These are phyloP conservation scores for Agonum fuliginosum DNA, from an alignment of 2,888 invertebrate genomes.

Conservation along the genomic window DNA sequence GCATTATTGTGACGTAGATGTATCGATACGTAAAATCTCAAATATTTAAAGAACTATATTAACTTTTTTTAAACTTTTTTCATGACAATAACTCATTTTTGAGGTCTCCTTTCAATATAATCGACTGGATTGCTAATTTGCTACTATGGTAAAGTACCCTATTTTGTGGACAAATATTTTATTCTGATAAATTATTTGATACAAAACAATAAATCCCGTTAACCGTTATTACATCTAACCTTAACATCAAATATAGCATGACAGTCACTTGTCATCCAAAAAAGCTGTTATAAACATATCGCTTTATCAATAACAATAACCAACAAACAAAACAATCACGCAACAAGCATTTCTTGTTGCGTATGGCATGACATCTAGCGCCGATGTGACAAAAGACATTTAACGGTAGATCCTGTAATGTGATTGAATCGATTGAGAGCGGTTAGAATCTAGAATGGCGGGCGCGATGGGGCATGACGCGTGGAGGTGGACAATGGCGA, in stretches of 20 bases:
- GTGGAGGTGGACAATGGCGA: conserved; percentile 35
- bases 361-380: neutral
- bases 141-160: too few relatives aligned
- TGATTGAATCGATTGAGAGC: conserved; percentile 24
- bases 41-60: too few relatives aligned
- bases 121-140: too few relatives aligned
- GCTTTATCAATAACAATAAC: neutral
- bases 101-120: too few relatives aligned
- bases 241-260: conserved; percentile 1
- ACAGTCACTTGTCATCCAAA: neutral
- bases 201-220: too few relatives aligned
- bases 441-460: neutral
- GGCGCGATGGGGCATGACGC: conserved; percentile 27
- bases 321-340: neutral
- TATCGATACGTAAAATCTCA: too few relatives aligned
- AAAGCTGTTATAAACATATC: neutral
- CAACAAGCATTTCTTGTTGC: neutral
- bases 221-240: conserved; percentile 10
- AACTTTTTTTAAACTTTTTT: too few relatives aligned
- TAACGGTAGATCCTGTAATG: conserved; percentile 50
- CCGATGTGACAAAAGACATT: conserved; percentile 9
- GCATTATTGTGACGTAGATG: too few relatives aligned
- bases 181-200: too few relatives aligned
- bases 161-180: too few relatives aligned
- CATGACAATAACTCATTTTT: too few relatives aligned